Base-by-base conservation (phyloP, 2,888 invertebrate species). In the Thera britannica region DNA sequence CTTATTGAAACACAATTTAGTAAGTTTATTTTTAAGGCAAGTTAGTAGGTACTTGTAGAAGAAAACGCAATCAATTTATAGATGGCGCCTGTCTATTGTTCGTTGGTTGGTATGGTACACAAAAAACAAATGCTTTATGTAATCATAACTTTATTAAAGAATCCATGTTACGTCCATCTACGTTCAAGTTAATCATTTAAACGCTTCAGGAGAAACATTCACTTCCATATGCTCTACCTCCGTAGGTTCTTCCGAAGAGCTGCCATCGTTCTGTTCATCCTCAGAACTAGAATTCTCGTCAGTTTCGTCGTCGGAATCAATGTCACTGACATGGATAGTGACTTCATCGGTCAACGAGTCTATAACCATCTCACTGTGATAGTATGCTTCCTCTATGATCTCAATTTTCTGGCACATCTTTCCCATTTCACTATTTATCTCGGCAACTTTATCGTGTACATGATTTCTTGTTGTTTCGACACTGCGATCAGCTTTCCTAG, bases 171-270 rank as follows among this genome's bases (percentile, higher is more conserved):
- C 11, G 5, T 0, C 2, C 11, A 48, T 2, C 5, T 12, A 49
- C 3, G 2, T 49, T 7, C 2, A 46, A 46, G 9, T 7, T 46
- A 46, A 36, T 59, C 38, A 36, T 36, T 49, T 8, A 12, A 67
- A 46, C 3, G 35, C 49, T n/a, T 63, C 59, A 23, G 63, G 63
- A 23, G 67, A 67, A 55, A 63, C 36, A n/a, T 36, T 51, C 2
- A 63, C 63, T 23, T 67, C 63, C 63, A 67, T 63, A 44, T 63
- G 3, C 35, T 67, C 67, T 0, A 44, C 56, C 3, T 67, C 62
- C 4, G 23, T 36, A 5, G 35, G 1, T 7, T 67, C 63, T 3
- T 67, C 67, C 34, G 67, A 67, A 49, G 67, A 67, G 38, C 58
- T 62, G 2, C 49, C 62, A 23, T 59, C 65, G 11, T 46, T 35